A percentile compares a stretch with the other conserved stretches of the same genome.
Conservation (phyloP, 2,797 vertebrate genomes). For the Hyperoplus lanceolatus region DNA sequence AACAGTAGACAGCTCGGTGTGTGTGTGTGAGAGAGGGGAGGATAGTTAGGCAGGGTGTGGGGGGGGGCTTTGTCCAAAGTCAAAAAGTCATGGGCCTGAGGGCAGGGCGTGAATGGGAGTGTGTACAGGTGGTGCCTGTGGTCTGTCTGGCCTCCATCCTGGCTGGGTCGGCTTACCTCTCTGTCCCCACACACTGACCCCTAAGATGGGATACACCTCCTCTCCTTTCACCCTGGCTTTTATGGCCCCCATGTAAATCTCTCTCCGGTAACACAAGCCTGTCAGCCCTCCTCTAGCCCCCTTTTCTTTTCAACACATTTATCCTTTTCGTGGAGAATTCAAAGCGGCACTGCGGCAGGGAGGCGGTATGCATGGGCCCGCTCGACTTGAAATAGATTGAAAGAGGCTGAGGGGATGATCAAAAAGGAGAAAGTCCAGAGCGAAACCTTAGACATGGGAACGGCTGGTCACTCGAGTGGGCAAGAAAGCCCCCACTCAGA, state of each 20-base stretch:
- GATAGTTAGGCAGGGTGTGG: conserved; percentile 13
- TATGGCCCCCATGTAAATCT: conserved; percentile 80
- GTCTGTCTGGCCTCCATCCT: conserved; percentile 62
- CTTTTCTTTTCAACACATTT: conserved; percentile 80
- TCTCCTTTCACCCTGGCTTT: conserved; percentile 79
- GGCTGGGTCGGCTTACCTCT: conserved; percentile 76
- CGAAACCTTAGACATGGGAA: conserved; percentile 84
- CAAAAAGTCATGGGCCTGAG: conserved; percentile 62
- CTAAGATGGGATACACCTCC: conserved; percentile 66
- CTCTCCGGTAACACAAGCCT: conserved; percentile 80
- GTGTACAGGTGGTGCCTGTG: conserved; percentile 72
- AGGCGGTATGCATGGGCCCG: conserved; percentile 59
- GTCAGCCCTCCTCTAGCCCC: conserved; percentile 64
- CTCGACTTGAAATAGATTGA: conserved; percentile 72
- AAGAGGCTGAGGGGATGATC: conserved; percentile 73
- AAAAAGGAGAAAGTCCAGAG: conserved; percentile 78
- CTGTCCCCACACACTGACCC: conserved; percentile 65
- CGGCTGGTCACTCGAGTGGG: conserved; percentile 74
- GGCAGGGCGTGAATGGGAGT: conserved; percentile 73
- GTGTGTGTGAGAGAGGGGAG: conserved; percentile 12
- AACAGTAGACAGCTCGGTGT: conserved; percentile 68
- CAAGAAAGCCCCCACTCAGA: conserved; percentile 73
- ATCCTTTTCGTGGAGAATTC: conserved; percentile 72
- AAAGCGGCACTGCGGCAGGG: conserved; percentile 66
- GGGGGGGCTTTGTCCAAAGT: conserved; percentile 54